A percentile compares a stretch with the other conserved stretches of the same genome.
Evolutionary conservation across 2,888 invertebrate species (phyloP).

Genomic region (Folsomia manolachei): DNA sequence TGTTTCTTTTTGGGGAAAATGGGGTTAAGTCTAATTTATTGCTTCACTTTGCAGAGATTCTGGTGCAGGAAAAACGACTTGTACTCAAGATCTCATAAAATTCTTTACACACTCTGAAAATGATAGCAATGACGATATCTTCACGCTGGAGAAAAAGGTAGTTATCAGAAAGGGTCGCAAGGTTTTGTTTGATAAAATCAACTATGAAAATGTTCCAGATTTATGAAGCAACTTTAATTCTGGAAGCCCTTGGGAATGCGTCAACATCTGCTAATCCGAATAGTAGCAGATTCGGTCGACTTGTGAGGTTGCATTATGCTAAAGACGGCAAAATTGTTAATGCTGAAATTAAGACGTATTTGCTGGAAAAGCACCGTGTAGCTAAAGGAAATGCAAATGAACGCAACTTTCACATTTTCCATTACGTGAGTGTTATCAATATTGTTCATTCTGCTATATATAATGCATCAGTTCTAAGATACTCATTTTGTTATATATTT

Average conservation of each 20-base stretch:
- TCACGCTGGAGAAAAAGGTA: conserved; percentile 41
- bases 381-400: conserved; percentile 38
- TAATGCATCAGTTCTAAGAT: no score
- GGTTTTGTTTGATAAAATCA: no score
- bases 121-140: neutral
- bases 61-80: conserved; percentile 36
- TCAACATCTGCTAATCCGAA: conserved; percentile 44
- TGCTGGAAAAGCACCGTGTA: conserved; percentile 45
- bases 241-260: conserved; percentile 42
- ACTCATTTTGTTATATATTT: neutral
- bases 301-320: conserved; percentile 41
- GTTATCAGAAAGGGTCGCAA: no score
- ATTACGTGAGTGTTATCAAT: conserved; percentile 35
- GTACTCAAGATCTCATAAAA: conserved; percentile 44
- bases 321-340: conserved; percentile 32
- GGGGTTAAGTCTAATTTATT: no score
- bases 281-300: conserved; percentile 45
- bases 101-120: conserved; percentile 34
- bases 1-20: no score
- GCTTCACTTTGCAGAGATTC: conserved; percentile 10
- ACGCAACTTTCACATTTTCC: conserved; percentile 47
- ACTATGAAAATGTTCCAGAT: conserved; percentile 25
- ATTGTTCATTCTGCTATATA: neutral
- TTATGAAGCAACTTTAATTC: conserved; percentile 32
- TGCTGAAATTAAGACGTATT: conserved; percentile 45